A percentile compares a stretch with the other conserved stretches of the same genome.
These are phyloP conservation scores for Lates calcarifer DNA, from an alignment of 2,113 vertebrate genomes.

Conservation along the genomic window DNA sequence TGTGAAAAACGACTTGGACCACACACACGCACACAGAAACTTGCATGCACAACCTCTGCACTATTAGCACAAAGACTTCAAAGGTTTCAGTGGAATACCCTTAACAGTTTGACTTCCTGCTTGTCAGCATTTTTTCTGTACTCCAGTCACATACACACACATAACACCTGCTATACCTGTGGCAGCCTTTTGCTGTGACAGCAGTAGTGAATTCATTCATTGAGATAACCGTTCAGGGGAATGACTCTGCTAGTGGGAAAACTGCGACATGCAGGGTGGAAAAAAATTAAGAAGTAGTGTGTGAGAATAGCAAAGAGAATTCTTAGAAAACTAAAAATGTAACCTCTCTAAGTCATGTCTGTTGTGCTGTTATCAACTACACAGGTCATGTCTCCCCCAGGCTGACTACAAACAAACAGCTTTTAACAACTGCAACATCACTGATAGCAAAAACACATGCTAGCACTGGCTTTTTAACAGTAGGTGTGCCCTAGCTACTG, in stretches of 20 bases:
- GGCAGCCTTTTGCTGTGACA: slow-evolving; percentile 29
- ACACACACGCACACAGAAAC: slow-evolving; percentile 8
- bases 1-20: background rate
- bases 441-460: slow-evolving; percentile 13
- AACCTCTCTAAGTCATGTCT: background rate
- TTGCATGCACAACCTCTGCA: background rate
- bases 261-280: background rate
- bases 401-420: slow-evolving; percentile 36
- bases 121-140: slow-evolving; percentile 58
- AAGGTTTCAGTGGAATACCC: slow-evolving; percentile 29
- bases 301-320: background rate
- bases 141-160: slow-evolving; percentile 1
- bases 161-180: slow-evolving; percentile 40
- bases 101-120: slow-evolving; percentile 40
- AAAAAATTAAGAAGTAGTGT: background rate
- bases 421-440: slow-evolving; percentile 25
- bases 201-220: slow-evolving; percentile 37
- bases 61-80: slow-evolving; percentile 17
- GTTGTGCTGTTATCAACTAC: slow-evolving; percentile 11
- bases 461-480: background rate
- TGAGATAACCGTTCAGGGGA: slow-evolving; percentile 9
- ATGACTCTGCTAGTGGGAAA: slow-evolving; percentile 6
- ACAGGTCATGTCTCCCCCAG: slow-evolving; percentile 27
- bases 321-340: background rate
- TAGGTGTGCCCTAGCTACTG: background rate